Evolutionary conservation across 2,888 invertebrate species (phyloP).

Genomic region (Slavum lentiscoides): DNA sequence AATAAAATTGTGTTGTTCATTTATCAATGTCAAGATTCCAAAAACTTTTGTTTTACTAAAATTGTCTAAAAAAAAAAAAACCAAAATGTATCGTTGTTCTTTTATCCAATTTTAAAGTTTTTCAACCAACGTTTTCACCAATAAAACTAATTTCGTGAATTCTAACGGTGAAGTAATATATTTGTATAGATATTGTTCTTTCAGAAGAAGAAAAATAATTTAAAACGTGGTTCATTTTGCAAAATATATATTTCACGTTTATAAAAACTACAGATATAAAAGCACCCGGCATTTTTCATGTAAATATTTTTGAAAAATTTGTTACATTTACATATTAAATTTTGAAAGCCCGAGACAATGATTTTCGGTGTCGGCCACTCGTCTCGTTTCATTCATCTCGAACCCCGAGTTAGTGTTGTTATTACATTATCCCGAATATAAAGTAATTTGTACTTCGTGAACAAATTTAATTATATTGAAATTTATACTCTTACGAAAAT

Average conservation of each 20-base stretch:
- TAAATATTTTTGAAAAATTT: too few relatives aligned
- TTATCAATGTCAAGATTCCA: conserved; percentile 14
- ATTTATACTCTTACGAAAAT: too few relatives aligned
- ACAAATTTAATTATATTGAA: too few relatives aligned
- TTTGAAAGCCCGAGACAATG: too few relatives aligned
- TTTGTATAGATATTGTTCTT: neutral
- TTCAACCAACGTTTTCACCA: neutral
- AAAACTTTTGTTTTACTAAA: conserved; percentile 7
- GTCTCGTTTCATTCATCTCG: too few relatives aligned
- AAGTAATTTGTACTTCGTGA: too few relatives aligned
- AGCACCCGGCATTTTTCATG: too few relatives aligned
- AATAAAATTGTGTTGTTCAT: neutral
- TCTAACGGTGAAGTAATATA: neutral
- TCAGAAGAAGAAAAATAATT: neutral
- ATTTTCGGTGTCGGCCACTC: too few relatives aligned
- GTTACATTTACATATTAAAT: too few relatives aligned
- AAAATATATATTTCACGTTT: neutral
- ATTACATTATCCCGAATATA: too few relatives aligned
- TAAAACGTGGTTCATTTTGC: neutral
- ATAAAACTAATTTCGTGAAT: conserved; percentile 1
- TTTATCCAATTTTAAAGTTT: neutral
- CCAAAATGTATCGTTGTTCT: neutral
- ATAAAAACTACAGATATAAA: neutral
- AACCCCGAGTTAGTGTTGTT: too few relatives aligned
- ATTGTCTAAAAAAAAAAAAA: neutral